phyloP scores from a whole-genome alignment of 2,113 vertebrate genomes.

The Mirza zaza region DNA sequence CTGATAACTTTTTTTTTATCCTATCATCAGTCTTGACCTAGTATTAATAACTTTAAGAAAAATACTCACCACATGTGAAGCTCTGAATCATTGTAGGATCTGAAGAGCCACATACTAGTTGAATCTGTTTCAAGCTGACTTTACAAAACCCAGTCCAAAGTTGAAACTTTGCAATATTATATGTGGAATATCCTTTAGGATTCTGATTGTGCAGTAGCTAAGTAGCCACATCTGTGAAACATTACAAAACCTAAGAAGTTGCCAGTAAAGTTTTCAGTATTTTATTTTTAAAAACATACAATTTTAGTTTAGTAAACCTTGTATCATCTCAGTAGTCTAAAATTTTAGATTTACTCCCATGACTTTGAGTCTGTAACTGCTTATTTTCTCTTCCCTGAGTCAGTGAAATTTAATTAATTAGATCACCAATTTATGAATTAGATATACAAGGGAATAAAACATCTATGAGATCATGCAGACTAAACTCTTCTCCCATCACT shows the following conservation, averaged over 20 bases:
- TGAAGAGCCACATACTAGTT: slow-evolving; percentile 43
- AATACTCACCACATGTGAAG: slow-evolving; percentile 39
- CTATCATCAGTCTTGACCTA: too few relatives aligned
- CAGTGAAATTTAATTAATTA: not conserved
- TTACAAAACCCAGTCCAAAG: slow-evolving; percentile 59
- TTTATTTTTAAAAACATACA: slow-evolving; percentile 27
- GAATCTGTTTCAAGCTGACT: slow-evolving; percentile 62
- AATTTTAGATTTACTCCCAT: not conserved
- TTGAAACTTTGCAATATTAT: not conserved
- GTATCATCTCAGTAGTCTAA: not conserved
- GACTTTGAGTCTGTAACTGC: not conserved
- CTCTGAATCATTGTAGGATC: slow-evolving; percentile 14
- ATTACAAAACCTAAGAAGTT: slow-evolving; percentile 48
- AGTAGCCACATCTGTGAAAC: slow-evolving; percentile 63
- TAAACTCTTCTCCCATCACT: not conserved
- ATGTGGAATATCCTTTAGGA: slow-evolving; percentile 38
- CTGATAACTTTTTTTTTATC: not conserved
- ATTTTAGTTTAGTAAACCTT: slow-evolving; percentile 18
- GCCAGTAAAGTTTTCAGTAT: slow-evolving; percentile 56
- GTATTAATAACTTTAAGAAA: slow-evolving; percentile 18
- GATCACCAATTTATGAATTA: slow-evolving; percentile 31
- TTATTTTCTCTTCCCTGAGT: not conserved
- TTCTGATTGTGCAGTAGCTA: slow-evolving; percentile 5
- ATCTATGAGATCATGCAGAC: not conserved
- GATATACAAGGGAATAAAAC: not conserved